Evolutionary conservation across 2,888 invertebrate genomes (phyloP), one percentile per base, ranked within the genome.

Genomic region (Rutpela maculata): DNA sequence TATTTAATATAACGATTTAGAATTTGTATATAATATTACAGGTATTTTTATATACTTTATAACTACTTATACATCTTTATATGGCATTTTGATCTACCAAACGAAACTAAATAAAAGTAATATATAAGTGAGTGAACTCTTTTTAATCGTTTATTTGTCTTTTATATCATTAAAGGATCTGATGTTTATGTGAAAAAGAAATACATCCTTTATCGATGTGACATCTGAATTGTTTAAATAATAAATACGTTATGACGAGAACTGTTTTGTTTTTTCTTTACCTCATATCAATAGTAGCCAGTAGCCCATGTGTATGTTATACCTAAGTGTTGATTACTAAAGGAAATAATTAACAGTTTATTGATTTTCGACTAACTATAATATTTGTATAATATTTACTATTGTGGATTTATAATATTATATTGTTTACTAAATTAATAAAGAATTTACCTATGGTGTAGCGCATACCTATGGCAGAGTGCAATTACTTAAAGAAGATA

Each of bases 171-270:
- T 82, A 82, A 83, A 84, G 78, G 81, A 83, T 83, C 56, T 60
- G 60, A 63, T 63, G 59, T 72, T 63, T 72, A 62, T 72, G 72
- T 72, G 63, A 83, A 80, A 73, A 79, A 75, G 78, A 81, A 86
- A 86, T 86, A 83, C 87, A 88, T 88, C 87, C 87, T 87, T 88
- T 86, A 88, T 88, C 88, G 88, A 88, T 88, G 88, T 88, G 84
- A 85, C 83, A 85, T 86, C 84, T 85, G 84, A 84, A 85, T 84
- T 87, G 87, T 88, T 88, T 88, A 83, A 88, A 86, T 87, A 88
- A 88, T 72, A 72, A 70, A 72, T 63, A 63, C 63, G 72, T 72
- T 72, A 72, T 72, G 57, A 57, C 69, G 31, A 69, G 43, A n/a
- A 19, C 10, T 63, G 9, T 35, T n/a, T 18, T 6, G 18, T 38